Percentiles rank a stretch among this genome's conserved stretches.
Evolutionary conservation across 2,888 invertebrate genomes (phyloP).

Genomic region (Pemphredon lugubris): DNA sequence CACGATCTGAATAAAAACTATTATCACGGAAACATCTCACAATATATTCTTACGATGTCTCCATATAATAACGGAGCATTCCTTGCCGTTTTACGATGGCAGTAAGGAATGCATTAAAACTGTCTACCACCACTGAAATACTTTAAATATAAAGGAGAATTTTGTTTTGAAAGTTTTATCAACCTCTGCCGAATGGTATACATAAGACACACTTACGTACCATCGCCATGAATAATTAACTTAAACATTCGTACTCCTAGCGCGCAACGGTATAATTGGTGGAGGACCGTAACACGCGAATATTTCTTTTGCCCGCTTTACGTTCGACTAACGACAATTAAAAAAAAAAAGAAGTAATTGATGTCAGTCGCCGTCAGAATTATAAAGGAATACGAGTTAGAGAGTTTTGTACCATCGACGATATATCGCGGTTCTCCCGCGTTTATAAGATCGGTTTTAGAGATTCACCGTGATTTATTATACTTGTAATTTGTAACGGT

Average conservation of each 20-base stretch:
- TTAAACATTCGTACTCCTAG: no score
- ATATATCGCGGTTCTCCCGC: constrained; percentile 7
- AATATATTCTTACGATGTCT: background rate
- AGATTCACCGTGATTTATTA: constrained; percentile 40
- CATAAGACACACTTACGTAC: background rate
- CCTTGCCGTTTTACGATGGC: background rate
- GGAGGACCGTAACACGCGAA: no score
- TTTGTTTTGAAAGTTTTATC: background rate
- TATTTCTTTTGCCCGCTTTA: no score
- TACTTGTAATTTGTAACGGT: constrained; percentile 23
- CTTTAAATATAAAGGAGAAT: constrained; percentile 1
- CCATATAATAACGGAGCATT: background rate
- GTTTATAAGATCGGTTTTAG: constrained; percentile 35
- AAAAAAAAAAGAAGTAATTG: background rate
- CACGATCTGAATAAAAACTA: no score
- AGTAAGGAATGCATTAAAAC: background rate
- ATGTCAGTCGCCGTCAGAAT: background rate
- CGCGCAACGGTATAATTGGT: no score
- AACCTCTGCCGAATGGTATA: background rate
- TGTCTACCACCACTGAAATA: background rate
- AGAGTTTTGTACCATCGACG: background rate
- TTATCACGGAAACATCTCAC: background rate
- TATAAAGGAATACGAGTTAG: background rate
- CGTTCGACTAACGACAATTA: no score
- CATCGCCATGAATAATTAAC: background rate